Evolutionary conservation across 2,113 vertebrate species (phyloP).

Genomic region (Hylia prasina): DNA sequence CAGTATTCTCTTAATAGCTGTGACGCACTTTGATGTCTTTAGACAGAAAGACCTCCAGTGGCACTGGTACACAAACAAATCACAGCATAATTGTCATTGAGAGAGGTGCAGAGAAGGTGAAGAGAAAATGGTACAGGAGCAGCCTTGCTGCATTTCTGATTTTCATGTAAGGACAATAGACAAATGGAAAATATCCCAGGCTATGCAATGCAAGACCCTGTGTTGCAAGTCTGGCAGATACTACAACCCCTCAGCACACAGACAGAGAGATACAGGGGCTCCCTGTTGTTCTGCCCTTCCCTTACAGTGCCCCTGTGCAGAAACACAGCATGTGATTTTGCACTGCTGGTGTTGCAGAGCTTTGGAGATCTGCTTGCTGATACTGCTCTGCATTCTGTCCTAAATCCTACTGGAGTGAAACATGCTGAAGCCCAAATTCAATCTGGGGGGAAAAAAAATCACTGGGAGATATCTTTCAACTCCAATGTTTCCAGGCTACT

Average conservation of each 20-base stretch:
- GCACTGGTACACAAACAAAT: background rate
- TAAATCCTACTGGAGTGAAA: background rate
- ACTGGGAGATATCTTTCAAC: background rate
- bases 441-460: background rate
- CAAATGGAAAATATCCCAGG: background rate
- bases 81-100: background rate
- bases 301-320: background rate
- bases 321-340: background rate
- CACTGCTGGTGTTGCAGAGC: background rate
- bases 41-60: background rate
- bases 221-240: background rate
- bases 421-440: background rate
- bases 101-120: background rate
- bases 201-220: background rate
- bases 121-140: background rate
- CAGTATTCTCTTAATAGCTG: background rate
- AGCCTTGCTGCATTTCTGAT: background rate
- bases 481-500: background rate
- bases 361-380: background rate
- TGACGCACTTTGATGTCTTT: background rate
- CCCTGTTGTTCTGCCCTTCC: background rate
- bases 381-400: background rate
- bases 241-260: fast-evolving
- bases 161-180: background rate
- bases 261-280: background rate